Percentiles rank a stretch among this genome's conserved stretches.
phyloP scores from a whole-genome alignment of 2,888 invertebrate species.

The Rhodophaea formosa region DNA sequence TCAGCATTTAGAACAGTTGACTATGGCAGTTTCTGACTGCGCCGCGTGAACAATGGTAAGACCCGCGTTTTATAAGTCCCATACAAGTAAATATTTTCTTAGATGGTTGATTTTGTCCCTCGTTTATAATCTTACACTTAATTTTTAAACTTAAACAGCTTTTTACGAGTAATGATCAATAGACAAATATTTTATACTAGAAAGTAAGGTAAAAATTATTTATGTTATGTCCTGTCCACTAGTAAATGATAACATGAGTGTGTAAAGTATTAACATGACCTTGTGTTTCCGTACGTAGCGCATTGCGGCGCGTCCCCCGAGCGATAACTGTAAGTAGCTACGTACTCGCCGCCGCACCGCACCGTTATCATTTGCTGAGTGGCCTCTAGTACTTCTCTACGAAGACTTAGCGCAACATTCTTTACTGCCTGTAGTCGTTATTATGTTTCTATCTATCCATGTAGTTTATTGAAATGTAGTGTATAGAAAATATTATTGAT shows the following conservation, averaged over 20 bases:
- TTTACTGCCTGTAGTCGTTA: neutral
- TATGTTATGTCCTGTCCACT: conserved; percentile 29
- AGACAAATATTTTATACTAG: no score
- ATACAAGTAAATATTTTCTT: no score
- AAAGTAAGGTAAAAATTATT: no score
- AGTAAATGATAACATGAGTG: conserved; percentile 65
- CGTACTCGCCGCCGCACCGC: conserved; percentile 30
- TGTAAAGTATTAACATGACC: conserved; percentile 29
- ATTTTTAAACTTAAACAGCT: no score
- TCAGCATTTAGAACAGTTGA: no score
- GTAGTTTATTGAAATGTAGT: neutral
- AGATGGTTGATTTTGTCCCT: no score
- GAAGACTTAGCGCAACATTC: neutral
- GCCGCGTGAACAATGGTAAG: no score
- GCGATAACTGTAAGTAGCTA: conserved; percentile 64
- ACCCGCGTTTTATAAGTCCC: no score
- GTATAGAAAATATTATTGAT: neutral
- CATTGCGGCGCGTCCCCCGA: conserved; percentile 59
- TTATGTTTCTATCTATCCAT: neutral
- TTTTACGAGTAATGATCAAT: no score
- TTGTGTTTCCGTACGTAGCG: conserved; percentile 57
- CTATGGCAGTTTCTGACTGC: no score
- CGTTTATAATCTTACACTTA: no score
- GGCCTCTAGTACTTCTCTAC: conserved; percentile 35
- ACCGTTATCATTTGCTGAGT: conserved; percentile 71